Conservation (phyloP, 2,113 vertebrate species). For the Spizaetus ornatus region DNA sequence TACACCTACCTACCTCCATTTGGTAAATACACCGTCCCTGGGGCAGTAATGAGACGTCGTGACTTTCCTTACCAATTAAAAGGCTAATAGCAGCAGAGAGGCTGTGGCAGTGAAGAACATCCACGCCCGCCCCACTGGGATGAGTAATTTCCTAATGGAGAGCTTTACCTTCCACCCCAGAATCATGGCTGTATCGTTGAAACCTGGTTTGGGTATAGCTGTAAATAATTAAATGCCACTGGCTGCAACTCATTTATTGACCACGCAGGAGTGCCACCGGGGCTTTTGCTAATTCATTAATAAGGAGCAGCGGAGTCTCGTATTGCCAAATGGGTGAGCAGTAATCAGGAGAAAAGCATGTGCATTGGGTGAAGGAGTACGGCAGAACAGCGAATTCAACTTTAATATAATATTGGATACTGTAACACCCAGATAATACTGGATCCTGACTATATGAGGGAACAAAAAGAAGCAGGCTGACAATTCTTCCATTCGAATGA, state of each 20-base stretch:
- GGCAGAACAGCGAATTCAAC: neutral
- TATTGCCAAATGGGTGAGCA: neutral
- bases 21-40: neutral
- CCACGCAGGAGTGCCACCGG: neutral
- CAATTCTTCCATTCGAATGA: neutral
- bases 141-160: neutral
- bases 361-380: neutral
- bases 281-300: neutral
- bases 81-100: neutral
- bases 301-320: neutral
- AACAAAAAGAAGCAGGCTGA: neutral
- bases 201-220: neutral
- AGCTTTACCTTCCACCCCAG: neutral
- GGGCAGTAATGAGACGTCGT: rapidly evolving
- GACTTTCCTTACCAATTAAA: neutral
- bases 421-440: neutral
- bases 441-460: neutral
- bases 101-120: neutral
- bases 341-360: neutral
- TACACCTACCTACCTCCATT: neutral
- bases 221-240: neutral
- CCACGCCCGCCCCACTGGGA: rapidly evolving
- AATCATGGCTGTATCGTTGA: neutral
- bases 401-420: rapidly evolving
- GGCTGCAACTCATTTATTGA: neutral